These are phyloP conservation scores for Nymphalis c-album DNA, from an alignment of 2,888 invertebrate species.

Conservation along the genomic window DNA sequence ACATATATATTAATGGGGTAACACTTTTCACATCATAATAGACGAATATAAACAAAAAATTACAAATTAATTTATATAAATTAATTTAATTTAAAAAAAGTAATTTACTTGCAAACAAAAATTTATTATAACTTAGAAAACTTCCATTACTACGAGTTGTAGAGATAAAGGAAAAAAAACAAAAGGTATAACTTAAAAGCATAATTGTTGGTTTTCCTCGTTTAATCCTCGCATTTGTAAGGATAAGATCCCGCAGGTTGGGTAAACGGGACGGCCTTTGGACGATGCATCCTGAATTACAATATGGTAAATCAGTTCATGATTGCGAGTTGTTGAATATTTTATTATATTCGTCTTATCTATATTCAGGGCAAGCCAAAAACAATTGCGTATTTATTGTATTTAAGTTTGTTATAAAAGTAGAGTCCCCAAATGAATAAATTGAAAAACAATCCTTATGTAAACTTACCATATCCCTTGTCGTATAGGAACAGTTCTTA, in stretches of 20 bases:
- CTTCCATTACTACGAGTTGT: not conserved
- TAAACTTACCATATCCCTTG: constrained; percentile 41
- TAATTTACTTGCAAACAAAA: not conserved
- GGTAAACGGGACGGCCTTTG: constrained; percentile 57
- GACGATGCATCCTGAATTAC: constrained; percentile 67
- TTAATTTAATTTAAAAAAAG: not conserved
- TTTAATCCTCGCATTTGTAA: constrained; percentile 54
- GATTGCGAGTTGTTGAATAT: constrained; percentile 19
- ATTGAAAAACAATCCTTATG: constrained; percentile 35
- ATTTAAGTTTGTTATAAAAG: not conserved
- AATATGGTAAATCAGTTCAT: constrained; percentile 54
- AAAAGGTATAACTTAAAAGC: constrained; percentile 41
- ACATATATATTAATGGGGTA: no score
- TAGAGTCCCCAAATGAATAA: constrained; percentile 28
- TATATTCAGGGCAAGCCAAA: not conserved
- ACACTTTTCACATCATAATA: no score
- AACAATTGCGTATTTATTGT: not conserved
- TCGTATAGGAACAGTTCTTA: constrained; percentile 50
- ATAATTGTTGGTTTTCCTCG: constrained; percentile 52
- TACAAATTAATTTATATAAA: no score
- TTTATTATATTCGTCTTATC: constrained; percentile 14
- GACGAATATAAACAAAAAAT: no score
- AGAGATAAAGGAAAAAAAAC: constrained; percentile 26
- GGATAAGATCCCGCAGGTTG: constrained; percentile 56
- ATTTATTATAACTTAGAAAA: not conserved